Percentiles rank a stretch among this genome's conserved stretches.
Conservation (phyloP, 2,113 vertebrate species). For the Eleginops maclovinus region DNA sequence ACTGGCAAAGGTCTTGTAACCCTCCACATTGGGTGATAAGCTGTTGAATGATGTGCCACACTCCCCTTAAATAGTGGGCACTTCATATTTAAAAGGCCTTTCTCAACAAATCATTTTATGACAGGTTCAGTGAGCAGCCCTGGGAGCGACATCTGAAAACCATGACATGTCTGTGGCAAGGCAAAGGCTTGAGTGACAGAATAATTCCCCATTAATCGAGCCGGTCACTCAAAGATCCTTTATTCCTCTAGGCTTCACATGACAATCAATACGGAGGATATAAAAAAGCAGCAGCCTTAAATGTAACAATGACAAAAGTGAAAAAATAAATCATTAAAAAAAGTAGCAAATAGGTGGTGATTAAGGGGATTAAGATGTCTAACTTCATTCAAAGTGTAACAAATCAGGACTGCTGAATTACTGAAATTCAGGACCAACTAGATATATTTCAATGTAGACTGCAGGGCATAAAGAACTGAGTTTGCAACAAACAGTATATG, state of each 20-base stretch:
- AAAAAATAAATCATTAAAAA: background rate
- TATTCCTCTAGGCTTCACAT: conserved; percentile 40
- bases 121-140: conserved; percentile 62
- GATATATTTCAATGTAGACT: background rate
- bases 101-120: conserved; percentile 66
- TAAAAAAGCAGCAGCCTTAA: conserved; percentile 1
- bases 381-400: background rate
- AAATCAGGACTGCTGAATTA: background rate
- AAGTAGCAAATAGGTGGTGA: background rate
- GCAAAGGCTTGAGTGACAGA: conserved; percentile 68
- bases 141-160: conserved; percentile 52
- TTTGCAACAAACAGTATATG: conserved; percentile 1
- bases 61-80: conserved; percentile 59
- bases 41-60: conserved; percentile 64
- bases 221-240: conserved; percentile 47
- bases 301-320: background rate
- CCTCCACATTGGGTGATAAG: conserved; percentile 52
- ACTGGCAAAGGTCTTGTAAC: conserved; percentile 49
- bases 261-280: conserved; percentile 38
- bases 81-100: conserved; percentile 65
- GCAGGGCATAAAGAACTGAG: background rate
- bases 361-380: background rate
- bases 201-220: conserved; percentile 72
- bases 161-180: conserved; percentile 47
- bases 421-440: background rate